These are phyloP conservation scores for Acanthoscelides obtectus DNA, from an alignment of 2,888 invertebrate species.

Conservation along the genomic window DNA sequence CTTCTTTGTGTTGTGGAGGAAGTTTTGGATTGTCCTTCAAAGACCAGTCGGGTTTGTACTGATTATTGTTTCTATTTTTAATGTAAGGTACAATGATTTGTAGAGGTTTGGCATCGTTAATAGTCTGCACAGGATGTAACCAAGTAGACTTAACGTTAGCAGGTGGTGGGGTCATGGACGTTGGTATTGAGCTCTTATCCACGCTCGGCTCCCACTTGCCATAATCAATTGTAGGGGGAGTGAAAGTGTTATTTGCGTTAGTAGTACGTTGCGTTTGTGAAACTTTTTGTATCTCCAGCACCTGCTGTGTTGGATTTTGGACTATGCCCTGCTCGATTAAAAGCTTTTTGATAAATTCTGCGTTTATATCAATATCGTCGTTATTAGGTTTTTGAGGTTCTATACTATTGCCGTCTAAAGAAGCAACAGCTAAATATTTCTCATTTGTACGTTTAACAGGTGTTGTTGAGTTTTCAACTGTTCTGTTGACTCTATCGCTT, in stretches of 20 bases:
- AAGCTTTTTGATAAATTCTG: conserved; percentile 47
- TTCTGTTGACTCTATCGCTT: conserved; percentile 33
- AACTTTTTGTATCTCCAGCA: conserved; percentile 19
- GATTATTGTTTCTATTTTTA: conserved; percentile 43
- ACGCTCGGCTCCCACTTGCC: conserved; percentile 5
- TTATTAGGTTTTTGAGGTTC: conserved; percentile 4
- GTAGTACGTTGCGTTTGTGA: conserved; percentile 4
- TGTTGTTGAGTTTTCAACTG: conserved; percentile 22
- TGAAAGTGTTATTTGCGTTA: conserved; percentile 22
- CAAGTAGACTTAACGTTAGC: conserved; percentile 17
- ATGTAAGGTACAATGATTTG: conserved; percentile 82
- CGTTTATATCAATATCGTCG: conserved; percentile 9
- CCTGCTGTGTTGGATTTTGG: conserved; percentile 13
- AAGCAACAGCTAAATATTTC: conserved; percentile 17
- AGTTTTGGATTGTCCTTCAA: conserved; percentile 5
- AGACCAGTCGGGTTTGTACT: conserved; percentile 13
- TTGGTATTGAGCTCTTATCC: conserved; percentile 29
- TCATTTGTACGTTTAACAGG: conserved; percentile 31
- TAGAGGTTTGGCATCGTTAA: not conserved
- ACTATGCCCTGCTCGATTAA: conserved; percentile 23
- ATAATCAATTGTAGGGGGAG: conserved; percentile 32
- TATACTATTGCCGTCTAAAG: conserved; percentile 7
- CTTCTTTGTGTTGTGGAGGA: conserved; percentile 10
- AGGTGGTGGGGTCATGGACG: conserved; percentile 27
- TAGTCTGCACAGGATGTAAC: not conserved